Evolutionary conservation across 2,797 vertebrate species (phyloP).

Genomic region (Neostethus bicornis): DNA sequence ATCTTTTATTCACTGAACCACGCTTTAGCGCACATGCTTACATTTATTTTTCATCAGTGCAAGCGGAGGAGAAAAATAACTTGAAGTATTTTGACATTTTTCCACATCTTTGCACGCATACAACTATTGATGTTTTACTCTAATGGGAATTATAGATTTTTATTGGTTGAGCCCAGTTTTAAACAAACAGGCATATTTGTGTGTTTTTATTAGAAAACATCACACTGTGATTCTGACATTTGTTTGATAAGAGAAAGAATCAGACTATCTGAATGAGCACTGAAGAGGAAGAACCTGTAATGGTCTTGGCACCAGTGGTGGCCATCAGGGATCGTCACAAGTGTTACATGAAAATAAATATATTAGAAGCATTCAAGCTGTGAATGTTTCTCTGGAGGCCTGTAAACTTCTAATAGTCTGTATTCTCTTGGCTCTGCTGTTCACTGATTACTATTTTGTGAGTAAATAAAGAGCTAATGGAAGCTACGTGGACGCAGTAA

Average conservation of each 20-base stretch:
- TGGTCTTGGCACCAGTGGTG: background rate
- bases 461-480: conserved; percentile 47
- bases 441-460: conserved; percentile 46
- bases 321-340: background rate
- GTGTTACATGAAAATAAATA: conserved; percentile 11
- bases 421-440: conserved; percentile 29
- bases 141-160: background rate
- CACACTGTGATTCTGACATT: background rate
- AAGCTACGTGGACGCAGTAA: conserved; percentile 49
- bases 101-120: background rate
- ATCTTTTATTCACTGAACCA: background rate
- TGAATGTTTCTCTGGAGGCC: conserved; percentile 18
- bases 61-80: background rate
- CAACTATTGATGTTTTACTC: background rate
- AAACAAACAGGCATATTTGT: accelerated
- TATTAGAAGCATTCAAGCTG: background rate
- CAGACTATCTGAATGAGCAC: background rate
- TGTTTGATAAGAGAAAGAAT: background rate
- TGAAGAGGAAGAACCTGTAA: background rate
- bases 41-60: background rate
- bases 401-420: conserved; percentile 21
- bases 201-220: background rate
- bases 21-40: background rate
- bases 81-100: too few relatives aligned
- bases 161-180: background rate